Base-by-base conservation (phyloP, 2,113 vertebrate genomes). In the Hylia prasina region DNA sequence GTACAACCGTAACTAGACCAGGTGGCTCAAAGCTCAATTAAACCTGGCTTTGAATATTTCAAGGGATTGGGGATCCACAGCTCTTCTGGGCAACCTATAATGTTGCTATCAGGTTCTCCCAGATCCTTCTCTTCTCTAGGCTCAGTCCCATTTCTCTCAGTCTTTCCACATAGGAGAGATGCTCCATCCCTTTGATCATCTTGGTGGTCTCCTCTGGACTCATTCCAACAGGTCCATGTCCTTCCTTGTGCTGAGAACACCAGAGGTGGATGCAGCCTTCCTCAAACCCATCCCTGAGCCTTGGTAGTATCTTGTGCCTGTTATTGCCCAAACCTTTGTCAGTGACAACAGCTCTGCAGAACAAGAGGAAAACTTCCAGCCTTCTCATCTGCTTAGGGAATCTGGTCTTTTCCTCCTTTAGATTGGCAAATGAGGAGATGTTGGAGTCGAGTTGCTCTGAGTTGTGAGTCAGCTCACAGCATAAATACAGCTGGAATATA, bases 401-500 rank as follows among this genome's bases (percentile, higher is more conserved):
- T 88, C 65, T 63, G 15, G 12, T 66, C 31, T 63, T 71, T 86
- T 86, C 76, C 72, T 75, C 48, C 76, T 86, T 73, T 44, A 89
- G 28, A 39, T 0, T 81, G 54, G 24, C 30, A 94, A 39, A 82
- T 10, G 33, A 90, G 68, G 56, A 11, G 30, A 81, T 89, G 85
- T 83, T 73, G 64, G 65, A 83, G 85, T 39, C 3, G 37, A 96
- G 90, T 90, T 83, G 51, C 75, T 94, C 15, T 15, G 71, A 65
- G 87, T 22, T 90, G 85, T 93, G 90, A 96, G 82, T 96, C 93
- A 93, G 90, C 56, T 90, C 44, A 45, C 30, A 78, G 56, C 76
- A 87, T 94, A 96, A 96, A 96, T 90, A 88, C 86, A 96, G 93
- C 94, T 96, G 96, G 80, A 96, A 80, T 75, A 20, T 78, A 92